These are phyloP conservation scores for Stichodactyla mertensii DNA, from an alignment of 64 coral and sea anemone genomes.

Conservation along the genomic window DNA sequence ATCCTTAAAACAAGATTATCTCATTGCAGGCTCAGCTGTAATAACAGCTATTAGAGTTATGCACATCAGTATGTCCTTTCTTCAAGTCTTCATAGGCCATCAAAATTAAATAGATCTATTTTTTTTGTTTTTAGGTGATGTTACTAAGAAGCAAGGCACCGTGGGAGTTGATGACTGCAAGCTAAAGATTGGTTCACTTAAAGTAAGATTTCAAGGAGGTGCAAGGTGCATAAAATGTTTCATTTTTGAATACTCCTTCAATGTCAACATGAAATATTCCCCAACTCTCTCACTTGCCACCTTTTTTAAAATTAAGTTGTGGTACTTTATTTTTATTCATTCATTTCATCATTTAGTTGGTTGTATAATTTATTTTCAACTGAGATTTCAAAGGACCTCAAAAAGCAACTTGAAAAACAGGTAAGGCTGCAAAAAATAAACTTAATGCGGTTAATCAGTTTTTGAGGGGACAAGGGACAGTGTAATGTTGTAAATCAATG, in stretches of 20 bases:
- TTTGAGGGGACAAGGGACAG: no score
- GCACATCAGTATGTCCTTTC: no score
- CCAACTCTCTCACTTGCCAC: not conserved
- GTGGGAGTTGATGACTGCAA: constrained; percentile 39
- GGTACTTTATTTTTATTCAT: not conserved
- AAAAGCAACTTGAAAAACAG: constrained; percentile 30
- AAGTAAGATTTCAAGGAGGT: constrained; percentile 43
- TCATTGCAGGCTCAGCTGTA: no score
- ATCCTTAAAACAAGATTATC: no score
- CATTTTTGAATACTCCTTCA: not conserved
- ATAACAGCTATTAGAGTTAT: no score
- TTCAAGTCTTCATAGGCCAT: no score
- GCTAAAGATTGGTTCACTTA: constrained; percentile 35
- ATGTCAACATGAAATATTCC: not conserved
- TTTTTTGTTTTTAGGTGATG: not conserved
- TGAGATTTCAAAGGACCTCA: constrained; percentile 28
- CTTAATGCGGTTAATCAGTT: no score
- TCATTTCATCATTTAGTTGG: constrained; percentile 21
- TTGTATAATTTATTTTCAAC: constrained; percentile 59
- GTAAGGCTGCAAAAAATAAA: not conserved
- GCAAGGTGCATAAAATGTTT: constrained; percentile 32
- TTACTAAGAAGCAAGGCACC: constrained; percentile 14
- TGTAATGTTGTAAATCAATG: no score
- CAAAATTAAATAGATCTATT: no score
- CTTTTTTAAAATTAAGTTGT: no score